Base-by-base conservation (phyloP, 2,797 vertebrate genomes). In the Lepilemur ruficaudatus region DNA sequence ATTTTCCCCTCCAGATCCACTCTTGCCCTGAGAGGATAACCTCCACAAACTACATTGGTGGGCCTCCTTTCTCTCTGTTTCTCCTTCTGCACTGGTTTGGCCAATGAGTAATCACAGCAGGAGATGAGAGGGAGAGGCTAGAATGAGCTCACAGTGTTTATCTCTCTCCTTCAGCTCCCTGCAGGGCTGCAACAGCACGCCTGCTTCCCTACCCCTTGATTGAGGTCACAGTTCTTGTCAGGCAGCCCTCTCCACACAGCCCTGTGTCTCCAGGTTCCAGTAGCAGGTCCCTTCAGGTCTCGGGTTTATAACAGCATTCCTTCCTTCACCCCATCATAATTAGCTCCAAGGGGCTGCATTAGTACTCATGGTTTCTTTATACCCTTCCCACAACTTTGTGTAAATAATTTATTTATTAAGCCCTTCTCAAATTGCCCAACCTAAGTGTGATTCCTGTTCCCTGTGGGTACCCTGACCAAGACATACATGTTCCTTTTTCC, bases 371-470 rank as follows among this genome's bases (percentile, higher is more conserved):
- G 22, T 85, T 57, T 78, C 65, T 73, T 87, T 78, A 85, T 32
- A 25, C 35, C 11, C 52, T 89, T 38, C 46, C 7, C 61, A 38
- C 3, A 12, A 78, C 28, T 91, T 93, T 76, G 7, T 76, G 15
- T 78, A 76, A 91, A 63, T 70, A 76, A 85, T 35, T 69, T 57
- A 80, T 65, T 41, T 79, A 70, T 72, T 93, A 90, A 91, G 61
- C 22, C 73, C 35, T 95, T 84, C 23, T 81, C 83, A 93, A 72
- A 38, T 59, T 81, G 46, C 43, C 41, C 50, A 63, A 28, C 23
- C 18, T 93, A 46, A 91, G 50, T 41, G n/a, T 76, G 23, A 79
- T 83, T 94, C 48, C 59, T 93, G 3, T 79, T 96, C 91, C 23
- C 35, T 57, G 20, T 35, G 46, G 52, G 30, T 55, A 50, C 7